Evolutionary conservation across 2,113 vertebrate species (phyloP).

Genomic region (Catharus minimus): DNA sequence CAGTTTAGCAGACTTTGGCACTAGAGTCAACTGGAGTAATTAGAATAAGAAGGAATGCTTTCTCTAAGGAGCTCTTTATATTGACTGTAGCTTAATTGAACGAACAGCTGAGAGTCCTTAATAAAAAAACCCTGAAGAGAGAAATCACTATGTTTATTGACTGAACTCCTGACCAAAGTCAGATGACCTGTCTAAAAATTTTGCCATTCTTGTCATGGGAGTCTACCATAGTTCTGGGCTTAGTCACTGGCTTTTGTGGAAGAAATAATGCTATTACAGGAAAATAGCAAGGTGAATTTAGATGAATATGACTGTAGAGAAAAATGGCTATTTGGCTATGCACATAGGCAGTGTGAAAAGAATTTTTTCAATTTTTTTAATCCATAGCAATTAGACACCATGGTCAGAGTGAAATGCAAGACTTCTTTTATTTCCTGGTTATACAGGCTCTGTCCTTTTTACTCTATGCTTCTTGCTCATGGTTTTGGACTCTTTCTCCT

Average conservation of each 20-base stretch:
- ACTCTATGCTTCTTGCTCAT: background rate
- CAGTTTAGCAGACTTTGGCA: background rate
- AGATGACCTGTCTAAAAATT: background rate
- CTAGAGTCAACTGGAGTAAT: background rate
- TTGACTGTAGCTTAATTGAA: background rate
- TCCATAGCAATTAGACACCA: background rate
- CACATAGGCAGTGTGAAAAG: background rate
- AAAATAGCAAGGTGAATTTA: background rate
- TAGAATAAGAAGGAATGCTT: background rate
- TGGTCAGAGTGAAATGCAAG: slow-evolving; percentile 24
- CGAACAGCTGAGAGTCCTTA: background rate
- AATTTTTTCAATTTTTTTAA: slow-evolving; percentile 18
- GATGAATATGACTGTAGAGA: background rate
- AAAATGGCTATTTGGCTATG: background rate
- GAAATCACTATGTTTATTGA: background rate
- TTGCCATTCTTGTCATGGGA: background rate
- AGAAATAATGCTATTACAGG: background rate
- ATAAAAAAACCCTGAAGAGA: background rate
- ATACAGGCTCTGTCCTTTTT: background rate
- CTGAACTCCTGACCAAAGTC: background rate
- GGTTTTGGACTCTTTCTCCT: background rate
- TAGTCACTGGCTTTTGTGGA: background rate
- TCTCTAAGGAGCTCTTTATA: background rate
- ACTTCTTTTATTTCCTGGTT: slow-evolving; percentile 52
- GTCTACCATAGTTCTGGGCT: background rate